phyloP scores from a whole-genome alignment of 2,888 invertebrate species.

The Sarcophaga subvicina region DNA sequence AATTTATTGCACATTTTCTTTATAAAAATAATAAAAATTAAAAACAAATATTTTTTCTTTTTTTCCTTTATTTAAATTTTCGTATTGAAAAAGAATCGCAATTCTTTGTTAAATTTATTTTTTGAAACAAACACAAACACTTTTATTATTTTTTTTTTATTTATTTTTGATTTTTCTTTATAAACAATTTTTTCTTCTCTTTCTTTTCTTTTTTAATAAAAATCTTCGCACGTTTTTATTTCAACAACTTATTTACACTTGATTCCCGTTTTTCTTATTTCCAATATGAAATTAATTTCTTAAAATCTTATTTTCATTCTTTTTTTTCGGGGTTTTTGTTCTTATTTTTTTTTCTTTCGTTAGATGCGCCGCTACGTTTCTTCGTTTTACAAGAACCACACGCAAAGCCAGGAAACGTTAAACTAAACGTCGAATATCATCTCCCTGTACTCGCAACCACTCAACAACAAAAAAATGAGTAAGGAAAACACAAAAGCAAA shows the following conservation, averaged over 20 bases:
- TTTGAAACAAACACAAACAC: not conserved
- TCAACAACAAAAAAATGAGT: slow-evolving; percentile 23
- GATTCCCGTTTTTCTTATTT: too few species aligned
- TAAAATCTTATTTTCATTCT: slow-evolving; percentile 3
- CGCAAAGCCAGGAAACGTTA: slow-evolving; percentile 76
- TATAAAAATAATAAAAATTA: not conserved
- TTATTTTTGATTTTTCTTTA: slow-evolving; percentile 11
- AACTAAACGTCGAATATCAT: slow-evolving; percentile 73
- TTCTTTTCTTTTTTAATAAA: slow-evolving; percentile 16
- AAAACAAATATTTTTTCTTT: not conserved
- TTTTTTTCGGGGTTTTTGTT: slow-evolving; percentile 52
- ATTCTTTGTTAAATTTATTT: not conserved
- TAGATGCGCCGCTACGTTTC: slow-evolving; percentile 35
- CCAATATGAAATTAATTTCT: too few species aligned
- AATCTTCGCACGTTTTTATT: slow-evolving; percentile 44
- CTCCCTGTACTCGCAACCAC: slow-evolving; percentile 55
- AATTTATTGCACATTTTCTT: not conserved
- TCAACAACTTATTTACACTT: too few species aligned
- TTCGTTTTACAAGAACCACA: slow-evolving; percentile 71
- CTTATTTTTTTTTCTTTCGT: slow-evolving; percentile 14
- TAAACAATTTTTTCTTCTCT: slow-evolving; percentile 32
- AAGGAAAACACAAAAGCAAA: not conserved
- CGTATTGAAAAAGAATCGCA: not conserved
- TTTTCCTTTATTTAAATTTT: not conserved
- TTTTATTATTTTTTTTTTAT: not conserved